Base-by-base conservation (phyloP, 2,797 vertebrate genomes). In the Etheostoma perlongum region DNA sequence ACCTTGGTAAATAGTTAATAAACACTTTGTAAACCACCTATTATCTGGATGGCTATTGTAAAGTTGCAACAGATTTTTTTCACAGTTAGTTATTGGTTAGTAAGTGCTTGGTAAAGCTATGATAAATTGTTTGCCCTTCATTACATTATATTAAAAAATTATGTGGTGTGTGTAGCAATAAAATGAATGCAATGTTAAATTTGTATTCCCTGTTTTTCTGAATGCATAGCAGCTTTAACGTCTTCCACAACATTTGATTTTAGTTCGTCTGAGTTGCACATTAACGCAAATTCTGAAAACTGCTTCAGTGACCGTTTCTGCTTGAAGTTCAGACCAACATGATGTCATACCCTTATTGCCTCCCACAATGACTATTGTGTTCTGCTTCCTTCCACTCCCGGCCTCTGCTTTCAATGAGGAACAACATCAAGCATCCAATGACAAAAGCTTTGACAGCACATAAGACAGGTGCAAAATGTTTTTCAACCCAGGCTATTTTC, bases 111-210 rank as follows among this genome's bases (percentile, higher is more conserved):
- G 27, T 27, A 27, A 27, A 27, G 27, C 27, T 5, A 4, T 30
- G 30, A 30, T 30, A 6, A 30, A 30, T 30, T 30, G 30, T 30
- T 30, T 30, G 30, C 30, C 30, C 30, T 30, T 30, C 30, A 5
- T 30, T 30, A 30, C 30, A 30, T 30, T 30, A 5, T 30, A 30
- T 30, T 6, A 30, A 30, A 30, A 30, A 30, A 30, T 6, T 1
- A 30, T 30, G 30, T 30, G 30, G 5, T 84, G 62, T 79, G 73
- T 48, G 69, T 18, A 74, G 44, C 57, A 81, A 84, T 82, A 71
- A 87, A 88, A 82, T 59, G 14, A 88, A 82, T 25, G 48, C 67
- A 59, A 27, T 48, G 49, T 66, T 67, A 67, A 16, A 66, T 82
- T 79, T 73, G 76, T 60, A 58, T 78, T 77, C 68, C 55, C 12